A percentile compares a stretch with the other conserved stretches of the same genome.
Conservation (phyloP, 2,113 vertebrate genomes). For the Dromaius novaehollandiae region DNA sequence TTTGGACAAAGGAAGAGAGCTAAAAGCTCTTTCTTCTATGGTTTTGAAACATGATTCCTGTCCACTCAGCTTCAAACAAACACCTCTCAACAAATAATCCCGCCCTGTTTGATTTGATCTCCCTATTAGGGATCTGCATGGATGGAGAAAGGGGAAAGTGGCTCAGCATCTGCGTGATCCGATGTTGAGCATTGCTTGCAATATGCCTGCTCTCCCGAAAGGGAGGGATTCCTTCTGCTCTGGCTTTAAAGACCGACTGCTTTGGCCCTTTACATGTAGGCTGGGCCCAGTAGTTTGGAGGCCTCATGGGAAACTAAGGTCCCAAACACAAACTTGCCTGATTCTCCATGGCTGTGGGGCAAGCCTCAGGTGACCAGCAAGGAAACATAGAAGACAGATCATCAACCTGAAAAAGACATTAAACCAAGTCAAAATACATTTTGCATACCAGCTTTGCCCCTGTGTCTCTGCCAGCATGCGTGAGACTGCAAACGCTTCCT, state of each 20-base stretch:
- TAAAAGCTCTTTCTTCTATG: conserved; percentile 7
- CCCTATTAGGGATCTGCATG: neutral
- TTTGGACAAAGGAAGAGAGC: conserved; percentile 1
- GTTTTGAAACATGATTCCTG: conserved; percentile 30
- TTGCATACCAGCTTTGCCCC: neutral
- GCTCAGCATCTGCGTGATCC: neutral
- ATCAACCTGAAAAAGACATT: neutral
- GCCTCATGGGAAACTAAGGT: neutral
- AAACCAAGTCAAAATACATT: neutral
- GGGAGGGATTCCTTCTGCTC: neutral
- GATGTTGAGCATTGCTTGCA: neutral
- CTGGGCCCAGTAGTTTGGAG: fast-evolving
- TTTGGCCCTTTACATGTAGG: neutral
- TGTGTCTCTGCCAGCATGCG: neutral
- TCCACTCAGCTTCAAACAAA: conserved; percentile 44
- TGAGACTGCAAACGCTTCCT: neutral
- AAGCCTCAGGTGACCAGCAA: neutral
- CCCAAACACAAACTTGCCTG: neutral
- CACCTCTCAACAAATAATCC: neutral
- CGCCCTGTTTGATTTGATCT: neutral
- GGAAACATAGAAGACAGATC: neutral
- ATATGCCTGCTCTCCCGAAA: neutral
- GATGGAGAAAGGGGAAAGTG: neutral
- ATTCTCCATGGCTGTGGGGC: fast-evolving
- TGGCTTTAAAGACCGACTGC: neutral